These are phyloP conservation scores for Romanogobio albipinnatus DNA, from an alignment of 2,113 vertebrate species.

Conservation along the genomic window DNA sequence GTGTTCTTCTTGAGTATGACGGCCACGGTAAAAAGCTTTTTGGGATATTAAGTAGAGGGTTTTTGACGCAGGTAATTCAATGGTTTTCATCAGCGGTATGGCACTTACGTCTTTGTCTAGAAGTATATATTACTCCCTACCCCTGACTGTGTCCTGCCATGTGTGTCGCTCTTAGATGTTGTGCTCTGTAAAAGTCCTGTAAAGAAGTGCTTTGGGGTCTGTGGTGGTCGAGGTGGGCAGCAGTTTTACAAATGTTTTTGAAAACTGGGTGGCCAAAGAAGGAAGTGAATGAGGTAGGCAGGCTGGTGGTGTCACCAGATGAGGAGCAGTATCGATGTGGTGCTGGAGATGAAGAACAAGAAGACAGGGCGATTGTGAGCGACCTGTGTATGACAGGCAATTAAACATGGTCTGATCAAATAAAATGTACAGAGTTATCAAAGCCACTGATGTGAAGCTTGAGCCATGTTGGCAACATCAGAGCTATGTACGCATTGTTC, in stretches of 20 bases:
- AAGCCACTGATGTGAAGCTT: neutral
- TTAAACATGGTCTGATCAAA: neutral
- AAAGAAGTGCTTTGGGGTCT: constrained; percentile 20
- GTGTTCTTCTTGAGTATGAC: neutral
- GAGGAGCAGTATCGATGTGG: neutral
- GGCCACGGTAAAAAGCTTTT: neutral
- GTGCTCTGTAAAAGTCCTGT: constrained; percentile 38
- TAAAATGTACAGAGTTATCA: neutral
- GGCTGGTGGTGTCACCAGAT: constrained; percentile 4
- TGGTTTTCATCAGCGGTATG: neutral
- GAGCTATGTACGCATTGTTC: neutral
- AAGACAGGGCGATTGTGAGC: neutral
- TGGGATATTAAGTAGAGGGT: neutral
- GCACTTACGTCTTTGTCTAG: neutral
- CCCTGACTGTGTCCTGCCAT: neutral
- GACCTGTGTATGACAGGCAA: neutral
- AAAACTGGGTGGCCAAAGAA: constrained; percentile 46
- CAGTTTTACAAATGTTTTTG: constrained; percentile 42
- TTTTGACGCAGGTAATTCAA: neutral
- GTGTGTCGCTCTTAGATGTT: neutral
- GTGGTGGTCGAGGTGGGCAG: constrained; percentile 43
- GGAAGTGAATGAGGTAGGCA: constrained; percentile 21
- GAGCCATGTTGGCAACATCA: neutral
- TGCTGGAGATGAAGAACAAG: neutral
- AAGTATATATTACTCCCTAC: neutral